phyloP scores from a whole-genome alignment of 2,888 invertebrate genomes.

The Sminthurides aquaticus region DNA sequence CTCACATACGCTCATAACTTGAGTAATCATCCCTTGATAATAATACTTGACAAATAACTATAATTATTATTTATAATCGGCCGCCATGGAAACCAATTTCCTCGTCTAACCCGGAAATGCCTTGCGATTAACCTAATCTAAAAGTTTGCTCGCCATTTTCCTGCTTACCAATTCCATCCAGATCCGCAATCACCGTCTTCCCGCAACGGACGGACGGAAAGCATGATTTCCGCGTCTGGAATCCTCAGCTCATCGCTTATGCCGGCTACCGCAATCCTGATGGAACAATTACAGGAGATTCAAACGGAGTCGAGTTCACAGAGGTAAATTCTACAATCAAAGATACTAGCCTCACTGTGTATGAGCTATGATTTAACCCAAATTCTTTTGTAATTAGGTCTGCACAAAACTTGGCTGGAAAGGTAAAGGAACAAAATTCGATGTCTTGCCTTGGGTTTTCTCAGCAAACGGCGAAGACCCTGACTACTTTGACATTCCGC shows the following conservation, averaged over 20 bases:
- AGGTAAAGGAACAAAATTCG: conserved; percentile 68
- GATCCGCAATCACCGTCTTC: conserved; percentile 91
- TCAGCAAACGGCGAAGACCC: conserved; percentile 91
- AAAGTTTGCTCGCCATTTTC: no score
- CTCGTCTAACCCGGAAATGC: no score
- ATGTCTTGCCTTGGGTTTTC: conserved; percentile 78
- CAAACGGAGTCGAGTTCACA: conserved; percentile 80
- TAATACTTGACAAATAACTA: no score
- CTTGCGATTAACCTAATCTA: no score
- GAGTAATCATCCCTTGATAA: no score
- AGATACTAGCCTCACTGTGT: no score
- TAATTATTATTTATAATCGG: no score
- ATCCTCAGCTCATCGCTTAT: conserved; percentile 80
- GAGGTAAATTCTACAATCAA: conserved; percentile 56
- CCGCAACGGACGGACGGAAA: conserved; percentile 81
- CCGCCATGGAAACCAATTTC: no score
- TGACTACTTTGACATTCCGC: conserved; percentile 87
- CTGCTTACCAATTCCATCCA: no score
- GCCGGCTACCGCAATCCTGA: conserved; percentile 83
- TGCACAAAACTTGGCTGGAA: conserved; percentile 87
- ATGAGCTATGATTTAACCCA: no score
- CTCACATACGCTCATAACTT: no score
- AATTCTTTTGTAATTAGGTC: no score
- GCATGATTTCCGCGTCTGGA: conserved; percentile 91
- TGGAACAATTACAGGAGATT: conserved; percentile 79